Evolutionary conservation across 2,113 vertebrate species (phyloP).

Genomic region (Ploceus nigricollis): DNA sequence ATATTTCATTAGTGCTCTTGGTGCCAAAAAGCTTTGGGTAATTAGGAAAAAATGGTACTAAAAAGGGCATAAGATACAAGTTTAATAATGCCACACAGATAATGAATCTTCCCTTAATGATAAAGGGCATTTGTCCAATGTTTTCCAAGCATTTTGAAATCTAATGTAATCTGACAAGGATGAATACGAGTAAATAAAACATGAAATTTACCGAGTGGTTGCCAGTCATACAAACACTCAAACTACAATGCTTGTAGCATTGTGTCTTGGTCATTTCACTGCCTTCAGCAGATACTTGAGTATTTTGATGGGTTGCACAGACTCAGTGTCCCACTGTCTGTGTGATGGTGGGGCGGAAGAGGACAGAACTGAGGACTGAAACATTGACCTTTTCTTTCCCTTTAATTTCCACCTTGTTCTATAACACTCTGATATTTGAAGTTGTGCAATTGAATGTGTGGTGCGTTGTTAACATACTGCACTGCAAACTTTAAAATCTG

Average conservation of each 20-base stretch:
- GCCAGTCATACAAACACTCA: neutral
- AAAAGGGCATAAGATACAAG: neutral
- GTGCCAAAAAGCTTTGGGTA: neutral
- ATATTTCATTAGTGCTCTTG: neutral
- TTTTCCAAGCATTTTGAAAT: neutral
- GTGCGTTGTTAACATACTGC: neutral
- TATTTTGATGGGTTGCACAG: neutral
- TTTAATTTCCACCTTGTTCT: neutral
- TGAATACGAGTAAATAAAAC: constrained; percentile 7
- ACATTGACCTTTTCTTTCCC: neutral
- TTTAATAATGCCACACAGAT: constrained; percentile 12
- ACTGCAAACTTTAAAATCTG: neutral
- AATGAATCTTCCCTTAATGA: neutral
- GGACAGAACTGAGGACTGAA: neutral
- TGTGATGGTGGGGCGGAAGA: neutral
- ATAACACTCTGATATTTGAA: neutral
- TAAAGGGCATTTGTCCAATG: constrained; percentile 2
- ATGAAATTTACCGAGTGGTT: neutral
- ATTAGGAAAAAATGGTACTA: neutral
- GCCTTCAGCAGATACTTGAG: neutral
- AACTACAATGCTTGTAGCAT: neutral
- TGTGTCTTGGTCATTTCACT: neutral
- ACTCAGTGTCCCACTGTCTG: neutral
- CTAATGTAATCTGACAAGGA: neutral
- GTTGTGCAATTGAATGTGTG: neutral